Conservation (phyloP, 2,113 vertebrate species). For the Chloebia gouldiae region DNA sequence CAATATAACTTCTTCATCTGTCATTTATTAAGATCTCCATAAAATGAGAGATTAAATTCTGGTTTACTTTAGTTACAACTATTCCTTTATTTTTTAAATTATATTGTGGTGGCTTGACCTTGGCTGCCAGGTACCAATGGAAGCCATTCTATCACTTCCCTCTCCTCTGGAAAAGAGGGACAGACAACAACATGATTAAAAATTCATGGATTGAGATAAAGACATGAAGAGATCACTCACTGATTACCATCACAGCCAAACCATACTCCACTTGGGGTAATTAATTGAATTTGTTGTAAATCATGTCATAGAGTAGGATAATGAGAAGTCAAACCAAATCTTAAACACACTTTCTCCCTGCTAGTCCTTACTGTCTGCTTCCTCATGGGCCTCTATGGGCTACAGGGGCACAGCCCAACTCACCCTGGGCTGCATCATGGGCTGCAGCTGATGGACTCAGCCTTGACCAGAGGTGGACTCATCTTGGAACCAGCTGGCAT, state of each 20-base stretch:
- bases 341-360: neutral
- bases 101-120: neutral
- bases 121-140: neutral
- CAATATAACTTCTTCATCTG: neutral
- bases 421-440: neutral
- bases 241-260: neutral
- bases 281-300: neutral
- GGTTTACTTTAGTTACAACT: neutral
- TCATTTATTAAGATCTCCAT: neutral
- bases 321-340: neutral
- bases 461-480: neutral
- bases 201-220: neutral
- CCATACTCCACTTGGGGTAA: neutral
- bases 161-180: neutral
- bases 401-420: neutral
- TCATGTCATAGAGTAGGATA: neutral
- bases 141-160: neutral
- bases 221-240: neutral
- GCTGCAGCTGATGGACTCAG: neutral
- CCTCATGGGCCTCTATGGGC: neutral
- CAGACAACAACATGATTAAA: neutral
- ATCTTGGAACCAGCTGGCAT: neutral
- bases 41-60: neutral
- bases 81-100: neutral
- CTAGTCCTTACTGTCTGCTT: neutral